Evolutionary conservation across 2,797 vertebrate genomes (phyloP).

Genomic region (Petrocephalus sullivani): DNA sequence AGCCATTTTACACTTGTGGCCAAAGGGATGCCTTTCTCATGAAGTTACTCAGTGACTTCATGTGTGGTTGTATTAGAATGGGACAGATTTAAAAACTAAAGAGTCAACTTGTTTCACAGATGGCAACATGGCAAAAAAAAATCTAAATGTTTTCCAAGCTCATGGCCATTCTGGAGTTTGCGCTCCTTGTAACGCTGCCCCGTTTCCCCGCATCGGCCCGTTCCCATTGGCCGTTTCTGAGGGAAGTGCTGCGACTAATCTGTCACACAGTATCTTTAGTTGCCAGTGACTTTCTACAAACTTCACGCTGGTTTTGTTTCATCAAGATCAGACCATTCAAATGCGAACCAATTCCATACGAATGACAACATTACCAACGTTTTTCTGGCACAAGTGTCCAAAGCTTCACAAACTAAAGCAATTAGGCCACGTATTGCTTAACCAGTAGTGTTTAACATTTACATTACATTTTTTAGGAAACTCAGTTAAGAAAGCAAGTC

Average conservation of each 20-base stretch:
- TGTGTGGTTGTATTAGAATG: background rate
- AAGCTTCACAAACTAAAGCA: background rate
- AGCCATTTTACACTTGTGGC: background rate
- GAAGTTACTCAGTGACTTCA: background rate
- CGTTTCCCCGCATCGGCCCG: background rate
- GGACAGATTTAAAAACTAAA: background rate
- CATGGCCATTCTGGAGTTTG: background rate
- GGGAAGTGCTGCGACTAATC: background rate
- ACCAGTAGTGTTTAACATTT: background rate
- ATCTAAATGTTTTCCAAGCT: background rate
- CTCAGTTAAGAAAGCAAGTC: background rate
- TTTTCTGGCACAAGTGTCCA: background rate
- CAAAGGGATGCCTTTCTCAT: background rate
- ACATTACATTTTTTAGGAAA: background rate
- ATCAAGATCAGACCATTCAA: background rate
- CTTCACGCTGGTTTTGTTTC: background rate
- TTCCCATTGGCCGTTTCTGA: background rate
- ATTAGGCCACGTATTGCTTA: background rate
- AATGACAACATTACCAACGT: background rate
- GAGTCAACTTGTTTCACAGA: background rate
- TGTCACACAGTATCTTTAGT: background rate
- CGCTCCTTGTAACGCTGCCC: background rate
- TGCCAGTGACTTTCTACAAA: background rate
- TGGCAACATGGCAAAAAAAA: background rate
- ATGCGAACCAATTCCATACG: background rate